Base-by-base conservation (phyloP, 2,113 vertebrate genomes). In the Stigmatopora argus region DNA sequence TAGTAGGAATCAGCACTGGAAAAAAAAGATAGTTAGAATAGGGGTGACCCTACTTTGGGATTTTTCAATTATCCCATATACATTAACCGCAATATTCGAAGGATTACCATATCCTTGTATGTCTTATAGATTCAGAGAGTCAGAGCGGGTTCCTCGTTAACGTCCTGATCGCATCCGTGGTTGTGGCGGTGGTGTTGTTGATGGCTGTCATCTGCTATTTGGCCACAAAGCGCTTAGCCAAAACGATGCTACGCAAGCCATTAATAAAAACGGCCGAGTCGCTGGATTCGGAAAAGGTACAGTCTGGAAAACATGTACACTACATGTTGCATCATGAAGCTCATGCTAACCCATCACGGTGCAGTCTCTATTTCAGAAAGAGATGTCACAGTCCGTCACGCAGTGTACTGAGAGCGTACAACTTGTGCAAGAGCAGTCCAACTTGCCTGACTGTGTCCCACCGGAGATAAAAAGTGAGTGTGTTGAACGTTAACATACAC, bases 391-490 rank as follows among this genome's bases (percentile, higher is more conserved):
- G 1, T 46, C 58, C 1, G 7, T 41, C 5, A 7, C 26, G 14
- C 23, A 15, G 4, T 7, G 13, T 9, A 5, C 53, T 31, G 18
- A 5, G 23, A 67, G 1, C 23, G 21, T 35, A n/a, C 17, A 45
- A 17, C 34, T 4, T 26, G 78, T 72, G 12, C 31, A 57, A 13
- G 80, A 85, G 14, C 51, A 0, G 0, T 7, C n/a, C 23, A 79
- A 80, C 7, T 84, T 90, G 47, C 91, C 90, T 15, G 88, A 90
- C 79, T 90, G 89, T 26, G 48, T 90, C 64, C 90, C 89, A 0
- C 72, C 74, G 71, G 90, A 89, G 69, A 83, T 92, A 55, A 89
- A 79, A 65, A 66, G 90, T 92, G 72, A 83, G 89, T 89, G 7
- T 45, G 38, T 66, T 71, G 58, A 3, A 45, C 23, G 59, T 46